Base-by-base conservation (phyloP, 2,113 vertebrate genomes). In the Melospiza melodia region DNA sequence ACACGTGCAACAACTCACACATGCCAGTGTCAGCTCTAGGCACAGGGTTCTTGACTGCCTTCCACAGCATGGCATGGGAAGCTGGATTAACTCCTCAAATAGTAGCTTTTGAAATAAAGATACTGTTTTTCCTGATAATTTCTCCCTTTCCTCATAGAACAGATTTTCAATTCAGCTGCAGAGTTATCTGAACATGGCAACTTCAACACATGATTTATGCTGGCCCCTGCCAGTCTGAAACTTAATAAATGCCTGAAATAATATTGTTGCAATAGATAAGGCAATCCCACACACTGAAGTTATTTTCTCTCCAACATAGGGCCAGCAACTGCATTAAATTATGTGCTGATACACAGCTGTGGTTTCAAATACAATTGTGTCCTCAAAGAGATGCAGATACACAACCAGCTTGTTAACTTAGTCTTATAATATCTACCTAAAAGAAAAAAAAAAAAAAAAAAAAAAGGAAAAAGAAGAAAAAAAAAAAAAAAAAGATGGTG, bases 171-270 rank as follows among this genome's bases (percentile, higher is more conserved):
- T 37, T 66, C 65, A 18, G 27, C 51, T 62, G 21, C 10, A 43
- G 7, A 8, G 13, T 55, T 83, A 81, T 27, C 74, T 46, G 69
- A 89, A 78, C 10, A 41, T 7, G 44, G 74, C 48, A 61, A 37
- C 58, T 72, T 78, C 77, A 81, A 12, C 22, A 6, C 16, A 25
- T 78, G 87, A 91, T 81, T 90, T 77, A 93, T 27, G 31, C 25
- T 39, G 51, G 76, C 28, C 71, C 46, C 66, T 92, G 30, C 31
- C 85, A 92, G 58, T 43, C 74, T 85, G 66, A 90, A 87, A 76
- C 44, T 88, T 65, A 75, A 76, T 59, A 75, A 94, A 93, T 67
- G 54, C 35, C 71, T 83, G n/a, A 35, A 88, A 92, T 39, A 88
- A 93, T 68, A 67, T 35, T 72, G 35, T 52, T 79, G 62, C 54